These are phyloP conservation scores for Rhopalosiphum nymphaeae DNA, from an alignment of 2,888 invertebrate species.

Conservation along the genomic window DNA sequence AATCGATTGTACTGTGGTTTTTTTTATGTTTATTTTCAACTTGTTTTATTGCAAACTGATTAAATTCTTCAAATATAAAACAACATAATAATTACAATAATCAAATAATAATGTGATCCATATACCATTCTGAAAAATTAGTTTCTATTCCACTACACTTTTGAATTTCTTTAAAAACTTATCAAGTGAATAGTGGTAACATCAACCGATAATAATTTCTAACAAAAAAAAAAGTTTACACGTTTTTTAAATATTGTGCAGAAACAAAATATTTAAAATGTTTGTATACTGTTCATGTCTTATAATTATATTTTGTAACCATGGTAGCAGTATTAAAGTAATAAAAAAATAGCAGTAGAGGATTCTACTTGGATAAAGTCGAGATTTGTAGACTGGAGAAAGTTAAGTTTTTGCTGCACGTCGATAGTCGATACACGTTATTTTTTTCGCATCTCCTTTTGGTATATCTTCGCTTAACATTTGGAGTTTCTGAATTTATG, in stretches of 20 bases:
- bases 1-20: background rate
- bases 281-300: background rate
- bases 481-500: background rate
- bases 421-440: constrained; percentile 3
- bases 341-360: background rate
- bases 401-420: constrained; percentile 24
- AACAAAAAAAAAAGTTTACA: background rate
- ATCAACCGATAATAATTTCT: background rate
- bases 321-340: background rate
- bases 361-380: background rate
- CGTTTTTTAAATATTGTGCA: background rate
- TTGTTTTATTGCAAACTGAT: background rate
- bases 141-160: background rate
- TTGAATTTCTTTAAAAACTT: background rate
- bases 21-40: background rate
- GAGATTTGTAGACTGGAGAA: background rate
- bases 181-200: background rate
- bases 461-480: background rate
- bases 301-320: background rate
- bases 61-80: background rate
- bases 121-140: background rate
- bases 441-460: background rate
- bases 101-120: background rate
- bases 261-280: background rate
- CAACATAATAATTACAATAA: background rate